A percentile compares a stretch with the other conserved stretches of the same genome.
These are phyloP conservation scores for Tapirus terrestris DNA, from an alignment of 2,113 vertebrate species.

Conservation along the genomic window DNA sequence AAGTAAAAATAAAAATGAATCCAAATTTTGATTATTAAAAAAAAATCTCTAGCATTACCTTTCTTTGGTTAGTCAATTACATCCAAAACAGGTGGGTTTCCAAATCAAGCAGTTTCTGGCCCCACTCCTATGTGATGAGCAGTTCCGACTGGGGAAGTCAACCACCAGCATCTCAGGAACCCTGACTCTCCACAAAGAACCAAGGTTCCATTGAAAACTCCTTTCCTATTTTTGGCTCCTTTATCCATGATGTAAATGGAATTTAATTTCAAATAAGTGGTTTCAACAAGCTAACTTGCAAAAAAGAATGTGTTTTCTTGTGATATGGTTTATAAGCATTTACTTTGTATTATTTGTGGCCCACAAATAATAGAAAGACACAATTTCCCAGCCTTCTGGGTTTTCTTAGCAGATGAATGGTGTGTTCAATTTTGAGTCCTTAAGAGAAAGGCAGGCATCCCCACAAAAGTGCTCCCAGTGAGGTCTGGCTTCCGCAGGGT, in stretches of 20 bases:
- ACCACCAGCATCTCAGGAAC: not conserved
- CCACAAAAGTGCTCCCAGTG: too few species aligned
- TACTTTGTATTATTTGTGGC: not conserved
- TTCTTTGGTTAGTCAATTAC: not conserved
- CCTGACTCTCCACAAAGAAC: not conserved
- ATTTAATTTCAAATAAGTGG: not conserved
- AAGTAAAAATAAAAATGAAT: not conserved
- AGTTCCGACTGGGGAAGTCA: not conserved
- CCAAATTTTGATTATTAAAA: not conserved
- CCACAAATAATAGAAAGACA: not conserved
- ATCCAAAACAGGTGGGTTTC: not conserved
- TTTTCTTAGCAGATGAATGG: not conserved
- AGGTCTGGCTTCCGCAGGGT: not conserved
- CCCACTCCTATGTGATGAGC: slow-evolving; percentile 58
- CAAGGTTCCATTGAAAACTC: not conserved
- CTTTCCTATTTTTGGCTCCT: not conserved
- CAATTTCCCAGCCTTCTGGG: not conserved
- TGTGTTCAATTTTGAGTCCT: not conserved
- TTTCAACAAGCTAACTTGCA: not conserved
- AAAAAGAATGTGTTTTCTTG: not conserved
- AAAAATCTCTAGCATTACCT: not conserved
- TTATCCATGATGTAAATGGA: not conserved
- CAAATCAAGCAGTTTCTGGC: slow-evolving; percentile 66
- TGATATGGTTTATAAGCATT: not conserved
- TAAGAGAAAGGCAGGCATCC: not conserved